Evolutionary conservation across 1,140 invertebrate species (phyloP).

Genomic region (Thrips palmi): DNA sequence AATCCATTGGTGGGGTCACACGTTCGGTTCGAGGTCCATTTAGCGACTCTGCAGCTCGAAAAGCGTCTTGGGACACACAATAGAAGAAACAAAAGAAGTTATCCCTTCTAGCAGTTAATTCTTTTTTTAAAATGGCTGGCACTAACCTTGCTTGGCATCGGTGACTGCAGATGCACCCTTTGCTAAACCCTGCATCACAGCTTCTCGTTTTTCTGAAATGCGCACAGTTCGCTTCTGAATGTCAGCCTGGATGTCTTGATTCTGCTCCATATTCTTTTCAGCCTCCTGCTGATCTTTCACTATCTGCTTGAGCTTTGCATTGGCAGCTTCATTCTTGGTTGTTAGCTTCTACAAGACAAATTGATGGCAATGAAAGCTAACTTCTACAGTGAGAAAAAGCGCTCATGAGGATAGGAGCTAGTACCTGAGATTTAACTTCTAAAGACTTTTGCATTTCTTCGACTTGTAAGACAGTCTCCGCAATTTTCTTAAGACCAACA

Average conservation of each 20-base stretch:
- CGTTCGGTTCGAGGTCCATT: no score
- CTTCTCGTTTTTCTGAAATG: constrained; percentile 79
- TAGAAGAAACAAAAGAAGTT: no score
- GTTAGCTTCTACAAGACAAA: constrained; percentile 55
- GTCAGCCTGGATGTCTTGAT: constrained; percentile 89
- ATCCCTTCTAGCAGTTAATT: no score
- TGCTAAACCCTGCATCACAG: constrained; percentile 86
- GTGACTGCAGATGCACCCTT: constrained; percentile 97
- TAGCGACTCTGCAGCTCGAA: no score
- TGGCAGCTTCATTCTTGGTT: constrained; percentile 97
- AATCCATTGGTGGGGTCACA: no score
- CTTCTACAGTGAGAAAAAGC: background rate
- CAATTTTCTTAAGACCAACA: constrained; percentile 95
- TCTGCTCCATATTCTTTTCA: constrained; percentile 95
- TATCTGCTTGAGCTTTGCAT: constrained; percentile 97
- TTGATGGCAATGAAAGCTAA: constrained; percentile 10
- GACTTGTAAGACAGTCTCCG: constrained; percentile 98
- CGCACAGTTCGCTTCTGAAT: constrained; percentile 77
- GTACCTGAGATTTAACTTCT: constrained; percentile 76
- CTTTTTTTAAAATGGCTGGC: no score
- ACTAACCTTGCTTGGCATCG: constrained; percentile 87
- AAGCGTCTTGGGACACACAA: no score
- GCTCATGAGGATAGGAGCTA: background rate
- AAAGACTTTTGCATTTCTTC: constrained; percentile 99
- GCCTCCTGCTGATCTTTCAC: constrained; percentile 99